These are phyloP conservation scores for Hippocampus abdominalis DNA, from an alignment of 2,113 vertebrate genomes.

Conservation along the genomic window DNA sequence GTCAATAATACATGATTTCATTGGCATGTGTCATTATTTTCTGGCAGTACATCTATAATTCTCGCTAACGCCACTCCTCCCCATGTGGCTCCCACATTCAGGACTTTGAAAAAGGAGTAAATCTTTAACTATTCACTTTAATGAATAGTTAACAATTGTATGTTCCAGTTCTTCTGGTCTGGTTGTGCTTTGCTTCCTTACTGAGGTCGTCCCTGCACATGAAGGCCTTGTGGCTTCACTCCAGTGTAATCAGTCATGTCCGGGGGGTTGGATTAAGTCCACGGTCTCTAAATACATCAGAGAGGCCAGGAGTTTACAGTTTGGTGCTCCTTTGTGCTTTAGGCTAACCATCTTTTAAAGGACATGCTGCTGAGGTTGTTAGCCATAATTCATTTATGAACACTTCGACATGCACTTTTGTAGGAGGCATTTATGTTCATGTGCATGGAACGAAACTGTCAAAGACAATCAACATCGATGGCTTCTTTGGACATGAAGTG, in stretches of 20 bases:
- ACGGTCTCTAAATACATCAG: conserved; percentile 9
- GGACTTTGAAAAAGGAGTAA: conserved; percentile 50
- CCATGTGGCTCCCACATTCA: conserved; percentile 34
- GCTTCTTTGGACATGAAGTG: conserved; percentile 14
- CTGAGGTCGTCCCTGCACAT: conserved; percentile 5
- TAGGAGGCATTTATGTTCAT: neutral
- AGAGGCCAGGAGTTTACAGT: conserved; percentile 10
- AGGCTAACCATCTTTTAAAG: conserved; percentile 25
- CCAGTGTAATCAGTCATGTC: conserved; percentile 52
- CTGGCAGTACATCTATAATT: conserved; percentile 46
- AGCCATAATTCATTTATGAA: conserved; percentile 31
- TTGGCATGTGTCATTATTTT: conserved; percentile 45
- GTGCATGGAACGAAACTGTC: neutral
- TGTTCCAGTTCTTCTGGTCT: conserved; percentile 52
- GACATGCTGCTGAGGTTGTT: conserved; percentile 4
- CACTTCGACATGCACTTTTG: conserved; percentile 3
- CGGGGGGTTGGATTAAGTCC: conserved; percentile 22
- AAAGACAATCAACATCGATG: conserved; percentile 12
- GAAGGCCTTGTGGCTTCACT: conserved; percentile 36
- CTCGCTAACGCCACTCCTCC: conserved; percentile 39
- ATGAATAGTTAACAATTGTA: conserved; percentile 61
- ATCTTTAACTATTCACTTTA: conserved; percentile 59
- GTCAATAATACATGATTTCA: conserved; percentile 23
- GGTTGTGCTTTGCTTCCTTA: conserved; percentile 40
- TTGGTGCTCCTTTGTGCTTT: neutral